phyloP scores from a whole-genome alignment of 2,113 vertebrate genomes.

The Ranitomeya variabilis region DNA sequence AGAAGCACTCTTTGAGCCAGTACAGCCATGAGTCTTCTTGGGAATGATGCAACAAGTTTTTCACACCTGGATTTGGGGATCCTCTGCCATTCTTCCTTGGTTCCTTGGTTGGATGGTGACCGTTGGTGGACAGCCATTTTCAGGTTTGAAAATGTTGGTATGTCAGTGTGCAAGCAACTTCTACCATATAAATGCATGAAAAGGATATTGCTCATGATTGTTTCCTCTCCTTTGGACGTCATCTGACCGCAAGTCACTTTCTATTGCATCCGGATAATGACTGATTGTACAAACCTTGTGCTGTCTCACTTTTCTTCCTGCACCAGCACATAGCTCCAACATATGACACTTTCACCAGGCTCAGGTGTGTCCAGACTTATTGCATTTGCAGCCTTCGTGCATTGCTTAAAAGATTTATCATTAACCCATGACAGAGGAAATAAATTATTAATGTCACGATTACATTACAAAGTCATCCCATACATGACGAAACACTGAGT shows the following conservation, averaged over 20 bases:
- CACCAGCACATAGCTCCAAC: neutral
- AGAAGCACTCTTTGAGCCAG: too few relatives aligned
- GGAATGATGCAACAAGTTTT: too few relatives aligned
- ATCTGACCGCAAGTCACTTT: neutral
- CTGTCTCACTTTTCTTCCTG: neutral
- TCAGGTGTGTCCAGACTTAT: neutral
- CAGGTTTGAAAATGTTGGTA: neutral
- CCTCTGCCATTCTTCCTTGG: too few relatives aligned
- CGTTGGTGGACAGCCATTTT: too few relatives aligned
- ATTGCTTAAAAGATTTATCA: neutral
- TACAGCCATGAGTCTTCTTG: too few relatives aligned
- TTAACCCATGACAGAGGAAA: neutral
- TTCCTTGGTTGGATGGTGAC: too few relatives aligned
- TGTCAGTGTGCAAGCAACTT: neutral
- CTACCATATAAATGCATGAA: neutral
- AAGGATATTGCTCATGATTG: constrained; percentile 10
- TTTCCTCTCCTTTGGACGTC: neutral
- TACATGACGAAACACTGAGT: neutral
- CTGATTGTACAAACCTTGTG: neutral
- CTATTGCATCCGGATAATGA: neutral
- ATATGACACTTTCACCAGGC: neutral
- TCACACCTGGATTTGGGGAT: too few relatives aligned
- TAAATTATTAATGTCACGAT: neutral
- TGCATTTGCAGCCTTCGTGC: neutral
- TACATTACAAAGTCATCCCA: neutral